These are phyloP conservation scores for Drosophila bipectinata DNA, from an alignment of 1,140 invertebrate species.

Conservation along the genomic window DNA sequence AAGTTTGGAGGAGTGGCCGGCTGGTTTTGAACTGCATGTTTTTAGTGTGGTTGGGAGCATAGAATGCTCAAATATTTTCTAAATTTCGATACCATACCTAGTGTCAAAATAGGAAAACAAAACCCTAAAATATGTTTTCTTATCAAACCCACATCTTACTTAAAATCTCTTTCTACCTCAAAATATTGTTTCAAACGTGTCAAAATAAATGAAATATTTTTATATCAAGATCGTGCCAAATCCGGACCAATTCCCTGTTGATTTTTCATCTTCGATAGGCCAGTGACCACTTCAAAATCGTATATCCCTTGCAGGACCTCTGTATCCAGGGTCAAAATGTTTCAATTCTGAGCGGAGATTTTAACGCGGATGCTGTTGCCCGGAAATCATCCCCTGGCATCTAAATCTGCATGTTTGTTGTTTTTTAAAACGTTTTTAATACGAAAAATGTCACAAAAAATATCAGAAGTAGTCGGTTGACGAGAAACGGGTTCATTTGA, in stretches of 20 bases:
- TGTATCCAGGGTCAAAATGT: conserved; percentile 64
- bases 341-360: conserved; percentile 76
- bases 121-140: conserved; percentile 30
- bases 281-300: conserved; percentile 51
- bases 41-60: no score
- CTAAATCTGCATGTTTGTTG: conserved; percentile 77
- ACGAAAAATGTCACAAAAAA: conserved; percentile 78
- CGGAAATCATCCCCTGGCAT: conserved; percentile 25
- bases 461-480: conserved; percentile 36
- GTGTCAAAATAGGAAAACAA: conserved; percentile 42
- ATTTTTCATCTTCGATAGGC: conserved; percentile 56
- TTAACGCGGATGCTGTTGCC: conserved; percentile 69
- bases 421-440: conserved; percentile 81
- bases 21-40: neutral
- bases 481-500: conserved; percentile 74
- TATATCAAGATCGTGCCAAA: conserved; percentile 10
- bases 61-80: neutral
- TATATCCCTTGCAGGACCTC: conserved; percentile 27
- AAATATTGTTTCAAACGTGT: conserved; percentile 39
- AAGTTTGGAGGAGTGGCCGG: conserved; percentile 35
- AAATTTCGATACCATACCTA: neutral
- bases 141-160: conserved; percentile 27
- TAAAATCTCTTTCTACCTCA: conserved; percentile 25
- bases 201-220: conserved; percentile 21
- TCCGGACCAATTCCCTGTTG: conserved; percentile 39